Conservation (phyloP, 2,797 vertebrate genomes). For the Epinephelus coioides region DNA sequence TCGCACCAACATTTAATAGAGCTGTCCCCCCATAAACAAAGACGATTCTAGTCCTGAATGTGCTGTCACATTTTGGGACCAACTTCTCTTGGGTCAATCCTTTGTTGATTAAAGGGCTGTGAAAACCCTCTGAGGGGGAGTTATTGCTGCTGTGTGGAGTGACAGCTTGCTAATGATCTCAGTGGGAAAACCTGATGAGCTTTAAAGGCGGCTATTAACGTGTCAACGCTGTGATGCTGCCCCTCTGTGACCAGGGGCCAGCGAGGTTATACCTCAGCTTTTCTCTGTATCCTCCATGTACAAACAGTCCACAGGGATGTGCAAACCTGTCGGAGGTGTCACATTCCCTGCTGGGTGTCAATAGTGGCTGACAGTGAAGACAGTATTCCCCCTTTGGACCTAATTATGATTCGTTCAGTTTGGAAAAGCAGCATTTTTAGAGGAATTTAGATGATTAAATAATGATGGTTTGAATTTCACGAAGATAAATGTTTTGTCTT, state of each 20-base stretch:
- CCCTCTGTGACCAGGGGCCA: neutral
- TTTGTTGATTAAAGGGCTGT: conserved; percentile 39
- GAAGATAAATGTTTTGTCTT: neutral
- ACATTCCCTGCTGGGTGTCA: neutral
- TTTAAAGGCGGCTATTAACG: neutral
- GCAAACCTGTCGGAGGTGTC: neutral
- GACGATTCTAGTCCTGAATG: conserved; percentile 3
- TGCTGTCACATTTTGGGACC: neutral
- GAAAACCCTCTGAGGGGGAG: conserved; percentile 13
- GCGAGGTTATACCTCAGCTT: neutral
- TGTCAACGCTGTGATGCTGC: neutral
- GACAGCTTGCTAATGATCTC: conserved; percentile 38
- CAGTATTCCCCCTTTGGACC: too few species aligned
- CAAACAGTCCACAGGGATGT: neutral
- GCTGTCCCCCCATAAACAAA: conserved; percentile 10
- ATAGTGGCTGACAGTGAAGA: neutral
- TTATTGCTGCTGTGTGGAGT: conserved; percentile 28
- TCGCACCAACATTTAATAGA: neutral
- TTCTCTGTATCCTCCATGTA: neutral
- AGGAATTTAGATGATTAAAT: neutral
- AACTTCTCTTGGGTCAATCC: conserved; percentile 2
- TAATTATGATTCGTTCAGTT: neutral
- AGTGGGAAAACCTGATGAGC: conserved; percentile 11
- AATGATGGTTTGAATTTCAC: neutral
- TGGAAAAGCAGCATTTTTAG: neutral